Percentiles rank a stretch among this genome's conserved stretches.
phyloP scores from a whole-genome alignment of 2,888 invertebrate species.

The Diarsia mendica region DNA sequence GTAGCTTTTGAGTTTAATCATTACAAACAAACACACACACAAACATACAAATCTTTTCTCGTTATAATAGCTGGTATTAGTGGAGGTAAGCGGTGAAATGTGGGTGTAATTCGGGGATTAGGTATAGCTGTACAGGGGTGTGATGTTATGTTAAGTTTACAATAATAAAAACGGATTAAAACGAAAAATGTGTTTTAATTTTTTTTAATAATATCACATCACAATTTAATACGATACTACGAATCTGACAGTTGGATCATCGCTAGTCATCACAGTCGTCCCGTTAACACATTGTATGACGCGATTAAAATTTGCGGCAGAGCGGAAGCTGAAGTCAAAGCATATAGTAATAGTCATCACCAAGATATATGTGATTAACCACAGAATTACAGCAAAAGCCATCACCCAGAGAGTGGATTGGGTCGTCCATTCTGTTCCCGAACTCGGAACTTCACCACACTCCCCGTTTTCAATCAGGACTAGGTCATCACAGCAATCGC shows the following conservation, averaged over 20 bases:
- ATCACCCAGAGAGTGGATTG: conserved; percentile 73
- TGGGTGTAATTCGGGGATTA: no score
- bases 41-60: no score
- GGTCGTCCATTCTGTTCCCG: conserved; percentile 60
- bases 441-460: conserved; percentile 18
- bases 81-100: no score
- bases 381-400: conserved; percentile 71
- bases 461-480: conserved; percentile 53
- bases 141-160: no score
- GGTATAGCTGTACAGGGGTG: no score
- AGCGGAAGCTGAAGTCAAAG: conserved; percentile 65
- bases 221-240: conserved; percentile 40
- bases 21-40: no score
- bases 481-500: conserved; percentile 55
- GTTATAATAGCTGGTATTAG: no score
- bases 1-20: no score
- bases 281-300: conserved; percentile 54
- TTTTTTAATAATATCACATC: conserved; percentile 7
- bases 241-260: conserved; percentile 45
- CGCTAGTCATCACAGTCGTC: conserved; percentile 53
- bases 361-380: conserved; percentile 73
- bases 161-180: neutral
- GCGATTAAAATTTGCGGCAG: conserved; percentile 50
- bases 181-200: conserved; percentile 3
- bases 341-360: conserved; percentile 68